Conservation (phyloP, 2,797 vertebrate species). For the Mormyrops attenuatus region DNA sequence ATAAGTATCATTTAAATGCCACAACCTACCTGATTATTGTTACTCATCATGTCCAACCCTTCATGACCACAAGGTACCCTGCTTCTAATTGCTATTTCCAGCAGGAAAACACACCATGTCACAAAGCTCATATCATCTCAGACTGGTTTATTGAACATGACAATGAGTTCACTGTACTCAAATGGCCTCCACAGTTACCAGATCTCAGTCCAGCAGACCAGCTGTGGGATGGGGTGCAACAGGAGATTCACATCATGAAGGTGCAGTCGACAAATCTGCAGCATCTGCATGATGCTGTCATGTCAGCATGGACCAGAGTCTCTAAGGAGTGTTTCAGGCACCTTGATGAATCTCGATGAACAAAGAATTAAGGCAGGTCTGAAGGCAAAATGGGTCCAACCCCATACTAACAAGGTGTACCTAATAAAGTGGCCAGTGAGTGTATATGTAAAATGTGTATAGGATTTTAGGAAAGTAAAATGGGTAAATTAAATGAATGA, state of each 20-base stretch:
- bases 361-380: background rate
- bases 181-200: background rate
- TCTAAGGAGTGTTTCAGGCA: background rate
- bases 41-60: background rate
- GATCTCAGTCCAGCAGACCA: background rate
- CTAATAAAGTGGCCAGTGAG: background rate
- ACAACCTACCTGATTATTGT: background rate
- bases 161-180: background rate
- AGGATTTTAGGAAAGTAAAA: background rate
- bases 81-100: background rate
- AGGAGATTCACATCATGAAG: background rate
- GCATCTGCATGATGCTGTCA: background rate
- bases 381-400: background rate
- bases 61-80: background rate
- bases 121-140: background rate
- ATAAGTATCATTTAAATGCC: background rate
- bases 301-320: background rate
- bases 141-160: background rate
- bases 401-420: background rate
- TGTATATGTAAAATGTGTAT: background rate
- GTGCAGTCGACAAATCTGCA: background rate
- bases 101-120: background rate
- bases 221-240: background rate
- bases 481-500: background rate
- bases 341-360: background rate